Conservation (phyloP, 2,888 invertebrate genomes). For the Dromius quadrimaculatus region DNA sequence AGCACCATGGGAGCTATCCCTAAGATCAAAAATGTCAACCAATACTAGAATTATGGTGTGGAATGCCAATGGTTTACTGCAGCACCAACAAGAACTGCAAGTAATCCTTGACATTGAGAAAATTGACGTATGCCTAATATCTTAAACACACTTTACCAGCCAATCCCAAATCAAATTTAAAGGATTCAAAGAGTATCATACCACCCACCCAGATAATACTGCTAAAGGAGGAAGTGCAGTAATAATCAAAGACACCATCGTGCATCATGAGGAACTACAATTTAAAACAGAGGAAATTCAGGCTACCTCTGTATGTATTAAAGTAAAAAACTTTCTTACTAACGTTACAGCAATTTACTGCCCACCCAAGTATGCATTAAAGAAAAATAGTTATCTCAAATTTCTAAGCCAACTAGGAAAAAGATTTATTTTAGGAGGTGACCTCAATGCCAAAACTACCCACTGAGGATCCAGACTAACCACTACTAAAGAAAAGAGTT, state of each 20-base stretch:
- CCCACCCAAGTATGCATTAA: conserved; percentile 47
- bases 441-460: background rate
- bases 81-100: background rate
- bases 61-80: background rate
- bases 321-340: background rate
- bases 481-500: conserved; percentile 2
- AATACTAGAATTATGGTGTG: background rate
- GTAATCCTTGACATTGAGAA: background rate
- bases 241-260: background rate
- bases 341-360: conserved; percentile 44
- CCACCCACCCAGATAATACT: background rate
- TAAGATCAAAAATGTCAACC: background rate
- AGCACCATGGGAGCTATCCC: background rate
- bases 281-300: too few species aligned
- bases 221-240: background rate
- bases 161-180: background rate
- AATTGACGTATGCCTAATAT: background rate
- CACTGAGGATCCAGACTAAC: background rate
- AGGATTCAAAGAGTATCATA: background rate
- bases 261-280: background rate
- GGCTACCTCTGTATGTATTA: background rate
- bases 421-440: too few species aligned
- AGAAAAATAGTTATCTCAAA: conserved; percentile 1
- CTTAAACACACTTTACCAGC: background rate
- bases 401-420: background rate